Evolutionary conservation across 2,113 vertebrate genomes (phyloP), one percentile per base, ranked within the genome.

Genomic region (Seriola dumerili): DNA sequence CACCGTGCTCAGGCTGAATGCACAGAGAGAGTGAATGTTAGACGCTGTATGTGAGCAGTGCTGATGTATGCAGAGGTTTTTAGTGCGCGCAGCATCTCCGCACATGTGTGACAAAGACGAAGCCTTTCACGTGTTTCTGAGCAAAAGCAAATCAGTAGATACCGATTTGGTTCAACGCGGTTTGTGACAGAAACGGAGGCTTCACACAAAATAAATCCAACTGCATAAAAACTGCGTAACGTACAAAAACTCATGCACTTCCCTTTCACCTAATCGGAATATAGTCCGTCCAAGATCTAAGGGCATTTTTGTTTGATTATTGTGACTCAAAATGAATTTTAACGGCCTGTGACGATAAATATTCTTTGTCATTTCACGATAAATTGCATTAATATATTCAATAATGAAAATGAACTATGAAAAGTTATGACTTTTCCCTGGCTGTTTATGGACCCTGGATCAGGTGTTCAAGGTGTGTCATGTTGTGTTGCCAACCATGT

Each of bases 1-100:
- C 80, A 76, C 62, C 44, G 1, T 2, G 5, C 64, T 72, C 42
- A 34, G 38, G 14, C 68, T 73, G 75, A 50, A 73, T 25, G 78
- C 65, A 70, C 78, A 34, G 61, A 57, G 55, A 59, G 0, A 21
- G 54, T 1, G 12, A 2, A 63, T 7, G 61, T 25, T 23, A 40
- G 6, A 29, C 4, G 8, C 10, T 46, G 44, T 50, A 55, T 61
- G 65, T 14, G 1, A 2, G 14, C 25, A 11, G 40, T 8, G 38
- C 21, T 59, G 40, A 72, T 62, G 61, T 34, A 55, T 59, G 61
- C 7, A n/a, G 34, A 17, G 17, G 16, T 50, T 5, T 17, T 34
- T n/a, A 48, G 25, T 14, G 25, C 61, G 10, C 23, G 38, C 1
- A 14, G 34, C 29, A 61, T 36, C 17, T 64, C 29, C 58, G 66